Percentiles rank a stretch among this genome's conserved stretches.
phyloP scores from a whole-genome alignment of 2,797 vertebrate species.

The Hypotaenidia philippensis region DNA sequence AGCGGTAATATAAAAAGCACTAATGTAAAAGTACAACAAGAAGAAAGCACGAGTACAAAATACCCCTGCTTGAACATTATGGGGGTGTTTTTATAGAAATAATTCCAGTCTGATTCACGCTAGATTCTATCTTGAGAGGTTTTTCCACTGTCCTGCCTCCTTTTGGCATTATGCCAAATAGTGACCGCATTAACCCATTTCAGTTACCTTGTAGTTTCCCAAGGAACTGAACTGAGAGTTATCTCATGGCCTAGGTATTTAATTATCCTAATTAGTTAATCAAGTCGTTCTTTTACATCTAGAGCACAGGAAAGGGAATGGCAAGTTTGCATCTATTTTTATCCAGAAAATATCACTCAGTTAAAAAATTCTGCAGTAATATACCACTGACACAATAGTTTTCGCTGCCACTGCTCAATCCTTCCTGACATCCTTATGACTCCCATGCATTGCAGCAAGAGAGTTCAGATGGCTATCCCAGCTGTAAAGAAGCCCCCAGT shows the following conservation, averaged over 20 bases:
- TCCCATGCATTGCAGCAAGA: not conserved
- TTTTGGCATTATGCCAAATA: not conserved
- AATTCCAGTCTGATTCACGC: not conserved
- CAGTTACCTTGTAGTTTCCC: not conserved
- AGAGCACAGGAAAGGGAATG: not conserved
- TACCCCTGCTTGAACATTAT: not conserved
- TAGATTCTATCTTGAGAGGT: not conserved
- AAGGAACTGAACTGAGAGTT: not conserved
- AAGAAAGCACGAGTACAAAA: not conserved
- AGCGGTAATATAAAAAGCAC: not conserved
- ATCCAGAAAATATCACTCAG: not conserved
- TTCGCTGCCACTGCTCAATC: not conserved
- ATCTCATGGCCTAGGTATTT: not conserved
- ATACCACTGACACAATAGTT: not conserved
- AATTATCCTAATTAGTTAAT: constrained; percentile 48
- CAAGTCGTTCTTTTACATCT: not conserved
- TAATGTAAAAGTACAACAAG: not conserved
- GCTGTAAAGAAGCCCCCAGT: not conserved
- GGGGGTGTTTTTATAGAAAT: not conserved
- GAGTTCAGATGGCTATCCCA: not conserved
- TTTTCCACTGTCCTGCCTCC: not conserved
- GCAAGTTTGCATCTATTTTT: not conserved
- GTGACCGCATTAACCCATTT: not conserved
- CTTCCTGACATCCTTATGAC: not conserved
- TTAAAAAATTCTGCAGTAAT: not conserved